phyloP scores from a whole-genome alignment of 2,888 invertebrate genomes.

The Acleris literana region DNA sequence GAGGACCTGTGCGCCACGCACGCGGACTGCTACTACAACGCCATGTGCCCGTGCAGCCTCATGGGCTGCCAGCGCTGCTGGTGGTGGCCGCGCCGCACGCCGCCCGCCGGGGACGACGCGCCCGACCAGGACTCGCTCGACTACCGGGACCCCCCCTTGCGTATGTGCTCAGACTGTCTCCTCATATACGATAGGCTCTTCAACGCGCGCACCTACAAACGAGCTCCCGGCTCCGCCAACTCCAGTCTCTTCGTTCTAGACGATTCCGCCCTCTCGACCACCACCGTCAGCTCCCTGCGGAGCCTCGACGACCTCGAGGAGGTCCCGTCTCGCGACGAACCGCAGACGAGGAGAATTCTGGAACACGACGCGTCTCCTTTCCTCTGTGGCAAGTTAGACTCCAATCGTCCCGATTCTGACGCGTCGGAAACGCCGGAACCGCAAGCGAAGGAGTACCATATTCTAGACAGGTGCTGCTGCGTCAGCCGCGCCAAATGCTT shows the following conservation, averaged over 20 bases:
- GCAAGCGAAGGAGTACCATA: slow-evolving; percentile 57
- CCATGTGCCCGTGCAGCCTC: slow-evolving; percentile 73
- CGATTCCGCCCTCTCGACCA: slow-evolving; percentile 80
- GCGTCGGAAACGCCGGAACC: slow-evolving; percentile 43
- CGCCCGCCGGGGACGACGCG: slow-evolving; percentile 38
- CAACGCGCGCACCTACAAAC: slow-evolving; percentile 43
- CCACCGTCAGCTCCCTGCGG: slow-evolving; percentile 82
- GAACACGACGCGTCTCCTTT: slow-evolving; percentile 48
- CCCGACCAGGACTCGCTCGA: slow-evolving; percentile 42
- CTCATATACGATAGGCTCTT: slow-evolving; percentile 62
- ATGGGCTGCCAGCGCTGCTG: slow-evolving; percentile 75
- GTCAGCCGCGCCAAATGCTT: slow-evolving; percentile 58
- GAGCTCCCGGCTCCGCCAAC: slow-evolving; percentile 64
- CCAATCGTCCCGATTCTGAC: slow-evolving; percentile 45
- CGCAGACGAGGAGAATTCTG: slow-evolving; percentile 23
- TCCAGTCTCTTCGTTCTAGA: slow-evolving; percentile 83
- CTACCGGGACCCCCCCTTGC: slow-evolving; percentile 40
- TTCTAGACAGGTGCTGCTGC: slow-evolving; percentile 68
- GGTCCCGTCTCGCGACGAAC: slow-evolving; percentile 38
- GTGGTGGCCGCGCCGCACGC: slow-evolving; percentile 64
- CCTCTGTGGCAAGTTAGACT: slow-evolving; percentile 56
- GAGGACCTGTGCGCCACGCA: slow-evolving; percentile 86
- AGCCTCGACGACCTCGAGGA: slow-evolving; percentile 84
- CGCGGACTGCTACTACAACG: slow-evolving; percentile 55
- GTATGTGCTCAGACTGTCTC: slow-evolving; percentile 48